phyloP scores from a whole-genome alignment of 1,140 invertebrate species.

The Lineus longissimus region DNA sequence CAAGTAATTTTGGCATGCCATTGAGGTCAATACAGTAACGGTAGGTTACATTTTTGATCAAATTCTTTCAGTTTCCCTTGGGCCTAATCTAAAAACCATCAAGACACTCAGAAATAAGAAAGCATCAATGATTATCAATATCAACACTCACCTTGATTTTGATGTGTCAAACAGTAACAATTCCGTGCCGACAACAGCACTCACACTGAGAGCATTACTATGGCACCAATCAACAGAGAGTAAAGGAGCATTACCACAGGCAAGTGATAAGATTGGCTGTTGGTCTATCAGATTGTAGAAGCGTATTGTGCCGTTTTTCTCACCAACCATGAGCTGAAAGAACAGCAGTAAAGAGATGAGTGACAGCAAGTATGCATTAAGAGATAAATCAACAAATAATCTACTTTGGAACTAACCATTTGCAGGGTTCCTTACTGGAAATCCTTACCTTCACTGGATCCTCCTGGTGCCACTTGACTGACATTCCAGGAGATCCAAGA shows the following conservation, averaged over 20 bases:
- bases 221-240: constrained; percentile 69
- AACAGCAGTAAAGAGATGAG: not conserved
- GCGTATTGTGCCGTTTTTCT: constrained; percentile 69
- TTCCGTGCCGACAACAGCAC: constrained; percentile 50
- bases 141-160: constrained; percentile 40
- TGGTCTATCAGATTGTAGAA: constrained; percentile 69
- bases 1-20: too few relatives aligned
- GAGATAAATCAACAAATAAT: not conserved
- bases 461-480: constrained; percentile 67
- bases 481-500: constrained; percentile 66
- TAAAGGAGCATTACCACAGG: constrained; percentile 62
- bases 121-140: not conserved
- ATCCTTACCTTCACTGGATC: constrained; percentile 63
- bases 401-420: not conserved
- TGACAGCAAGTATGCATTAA: not conserved
- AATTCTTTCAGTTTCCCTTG: too few relatives aligned
- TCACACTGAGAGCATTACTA: constrained; percentile 60
- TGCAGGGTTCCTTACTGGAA: too few relatives aligned
- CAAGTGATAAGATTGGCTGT: constrained; percentile 68
- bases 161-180: constrained; percentile 51
- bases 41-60: too few relatives aligned
- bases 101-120: not conserved
- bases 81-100: too few relatives aligned
- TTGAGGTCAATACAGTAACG: too few relatives aligned
- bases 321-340: constrained; percentile 64